phyloP scores from a whole-genome alignment of 2,888 invertebrate genomes.

The Amitus sp. region DNA sequence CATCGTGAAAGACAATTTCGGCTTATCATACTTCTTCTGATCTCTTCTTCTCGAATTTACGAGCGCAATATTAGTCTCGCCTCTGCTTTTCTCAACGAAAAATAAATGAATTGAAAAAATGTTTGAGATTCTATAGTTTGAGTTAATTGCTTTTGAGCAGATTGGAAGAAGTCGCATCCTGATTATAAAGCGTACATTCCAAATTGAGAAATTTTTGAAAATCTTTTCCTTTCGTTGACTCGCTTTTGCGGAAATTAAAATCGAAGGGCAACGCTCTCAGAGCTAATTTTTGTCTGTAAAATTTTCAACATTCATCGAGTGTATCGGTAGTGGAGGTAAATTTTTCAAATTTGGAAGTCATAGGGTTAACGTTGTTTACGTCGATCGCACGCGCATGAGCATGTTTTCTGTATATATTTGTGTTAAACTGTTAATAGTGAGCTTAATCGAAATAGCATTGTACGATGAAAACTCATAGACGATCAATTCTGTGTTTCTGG shows the following conservation, averaged over 20 bases:
- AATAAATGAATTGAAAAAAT: background rate
- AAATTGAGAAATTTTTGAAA: conserved; percentile 1
- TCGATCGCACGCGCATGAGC: conserved; percentile 55
- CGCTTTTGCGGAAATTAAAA: conserved; percentile 1
- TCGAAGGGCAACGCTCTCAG: no score
- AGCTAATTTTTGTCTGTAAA: no score
- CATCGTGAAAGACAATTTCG: background rate
- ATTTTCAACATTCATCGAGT: no score
- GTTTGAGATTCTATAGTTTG: no score
- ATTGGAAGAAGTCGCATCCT: conserved; percentile 2
- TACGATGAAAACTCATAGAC: conserved; percentile 41
- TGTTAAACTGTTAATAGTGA: conserved; percentile 65
- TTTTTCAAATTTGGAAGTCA: conserved; percentile 21
- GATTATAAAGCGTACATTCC: background rate
- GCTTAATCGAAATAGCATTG: conserved; percentile 60
- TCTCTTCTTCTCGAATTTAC: background rate
- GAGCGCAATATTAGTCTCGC: background rate
- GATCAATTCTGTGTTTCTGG: conserved; percentile 40
- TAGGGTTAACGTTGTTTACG: conserved; percentile 51
- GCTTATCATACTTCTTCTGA: conserved; percentile 3
- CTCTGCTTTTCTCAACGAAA: background rate
- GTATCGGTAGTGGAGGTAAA: no score
- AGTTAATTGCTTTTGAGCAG: background rate
- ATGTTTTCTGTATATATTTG: conserved; percentile 51
- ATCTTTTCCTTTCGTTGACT: no score